Base-by-base conservation (phyloP, 2,888 invertebrate species). In the Andrena bicolor region DNA sequence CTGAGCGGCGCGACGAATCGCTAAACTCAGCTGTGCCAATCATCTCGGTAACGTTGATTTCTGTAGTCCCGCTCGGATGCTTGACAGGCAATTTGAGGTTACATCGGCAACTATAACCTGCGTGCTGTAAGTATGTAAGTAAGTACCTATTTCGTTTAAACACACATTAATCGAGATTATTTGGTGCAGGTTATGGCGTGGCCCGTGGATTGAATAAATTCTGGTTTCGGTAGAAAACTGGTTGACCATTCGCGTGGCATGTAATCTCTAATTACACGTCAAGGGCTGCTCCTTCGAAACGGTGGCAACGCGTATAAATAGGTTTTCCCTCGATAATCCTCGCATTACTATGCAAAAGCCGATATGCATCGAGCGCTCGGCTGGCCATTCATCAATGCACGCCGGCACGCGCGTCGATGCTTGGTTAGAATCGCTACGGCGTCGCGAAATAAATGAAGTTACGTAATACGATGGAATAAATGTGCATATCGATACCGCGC, bases 1-100 rank as follows among this genome's bases (percentile, higher is more conserved):
- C 13, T 7, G 85, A 86, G 66, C 60, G 23, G 66, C 87, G 85
- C 70, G 70, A 78, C 86, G 87, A 87, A 86, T 86, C 76, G 82
- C 75, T 66, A 53, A 81, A 23, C 65, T 81, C 81, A 81, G 82
- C 75, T 81, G 81, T 80, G 82, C 75, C 84, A 84, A 81, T 81
- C 78, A 64, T 76, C 72, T 76, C 63, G 49, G 32, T 84, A 65
- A 70, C 51, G 32, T 77, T 72, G 49, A 70, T 77, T 78, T 35
- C 51, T 35, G 6, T 20, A 56, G 41, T 1, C 41, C 41, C 41
- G 41, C 41, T 20, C 56, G 28, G 23, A 28, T 28, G 28, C 28
- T 28, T 58, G 30, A 64, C 58, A 49, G 41, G 53, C 49, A 58
- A 64, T 64, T 53, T 53, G 66, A 60, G 35, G 26, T 56, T 79